Percentiles rank a stretch among this genome's conserved stretches.
Conservation (phyloP, 1,140 invertebrate species). For the Eulimnadia texana region DNA sequence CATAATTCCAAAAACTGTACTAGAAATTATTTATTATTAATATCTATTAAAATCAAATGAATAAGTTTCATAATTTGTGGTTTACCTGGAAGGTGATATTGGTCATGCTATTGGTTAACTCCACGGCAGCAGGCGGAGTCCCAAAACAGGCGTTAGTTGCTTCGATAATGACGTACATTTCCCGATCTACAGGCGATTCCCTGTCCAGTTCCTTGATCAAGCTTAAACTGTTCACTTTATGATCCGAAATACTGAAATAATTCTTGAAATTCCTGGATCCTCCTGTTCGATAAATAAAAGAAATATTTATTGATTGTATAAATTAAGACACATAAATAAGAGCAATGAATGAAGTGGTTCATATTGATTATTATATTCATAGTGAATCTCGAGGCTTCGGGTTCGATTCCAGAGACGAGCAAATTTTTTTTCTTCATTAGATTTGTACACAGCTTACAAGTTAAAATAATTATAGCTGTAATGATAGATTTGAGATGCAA, state of each 20-base stretch:
- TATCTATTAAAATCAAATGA: not conserved
- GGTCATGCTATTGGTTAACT: not conserved
- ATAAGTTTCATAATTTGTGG: not conserved
- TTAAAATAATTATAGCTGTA: too few relatives aligned
- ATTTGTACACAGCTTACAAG: too few relatives aligned
- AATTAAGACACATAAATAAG: too few relatives aligned
- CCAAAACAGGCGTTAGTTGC: not conserved
- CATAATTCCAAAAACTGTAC: too few relatives aligned
- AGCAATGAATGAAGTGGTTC: too few relatives aligned
- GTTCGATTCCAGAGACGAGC: too few relatives aligned
- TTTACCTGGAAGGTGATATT: not conserved
- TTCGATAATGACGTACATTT: constrained; percentile 7
- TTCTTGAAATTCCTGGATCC: not conserved
- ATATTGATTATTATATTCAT: too few relatives aligned
- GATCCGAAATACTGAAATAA: not conserved
- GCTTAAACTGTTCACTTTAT: not conserved
- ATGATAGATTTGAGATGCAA: too few relatives aligned
- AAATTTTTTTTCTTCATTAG: too few relatives aligned
- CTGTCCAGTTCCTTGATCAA: not conserved
- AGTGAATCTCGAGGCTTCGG: too few relatives aligned
- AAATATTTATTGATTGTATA: too few relatives aligned
- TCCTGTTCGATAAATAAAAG: not conserved
- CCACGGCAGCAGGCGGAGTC: not conserved
- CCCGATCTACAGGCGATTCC: not conserved
- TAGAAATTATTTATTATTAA: not conserved